Conservation (phyloP, 2,888 invertebrate species). For the Drosophila mimica region DNA sequence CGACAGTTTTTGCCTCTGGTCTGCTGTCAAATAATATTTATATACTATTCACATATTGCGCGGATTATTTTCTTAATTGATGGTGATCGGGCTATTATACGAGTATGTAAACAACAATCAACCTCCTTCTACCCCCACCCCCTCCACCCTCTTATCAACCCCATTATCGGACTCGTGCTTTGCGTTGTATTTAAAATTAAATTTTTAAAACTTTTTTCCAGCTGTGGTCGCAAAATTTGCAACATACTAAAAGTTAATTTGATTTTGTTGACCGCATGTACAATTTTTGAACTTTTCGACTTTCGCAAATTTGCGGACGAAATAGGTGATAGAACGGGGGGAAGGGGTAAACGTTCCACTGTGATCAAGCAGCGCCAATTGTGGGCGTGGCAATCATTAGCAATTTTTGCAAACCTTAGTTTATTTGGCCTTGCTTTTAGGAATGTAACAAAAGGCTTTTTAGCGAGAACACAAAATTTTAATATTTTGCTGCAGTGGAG, state of each 20-base stretch:
- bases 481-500: background rate
- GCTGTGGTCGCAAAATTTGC: slow-evolving; percentile 50
- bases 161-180: background rate
- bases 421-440: background rate
- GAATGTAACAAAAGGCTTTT: background rate
- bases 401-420: background rate
- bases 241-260: slow-evolving; percentile 74
- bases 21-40: slow-evolving; percentile 71
- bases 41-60: slow-evolving; percentile 68
- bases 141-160: too few relatives aligned
- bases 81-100: slow-evolving; percentile 68
- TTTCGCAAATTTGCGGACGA: slow-evolving; percentile 51
- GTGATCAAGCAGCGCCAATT: background rate
- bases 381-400: slow-evolving; percentile 23
- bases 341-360: background rate
- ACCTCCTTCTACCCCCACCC: background rate
- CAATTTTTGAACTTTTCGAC: slow-evolving; percentile 67
- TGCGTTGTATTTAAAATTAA: slow-evolving; percentile 39
- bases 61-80: slow-evolving; percentile 77
- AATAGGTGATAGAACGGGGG: slow-evolving; percentile 1
- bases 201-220: slow-evolving; percentile 48
- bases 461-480: too few relatives aligned
- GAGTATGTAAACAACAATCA: slow-evolving; percentile 10
- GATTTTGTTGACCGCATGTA: slow-evolving; percentile 70
- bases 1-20: slow-evolving; percentile 50